Percentiles rank a stretch among this genome's conserved stretches.
Conservation (phyloP, 2,113 vertebrate species). For the Salvelinus fontinalis region DNA sequence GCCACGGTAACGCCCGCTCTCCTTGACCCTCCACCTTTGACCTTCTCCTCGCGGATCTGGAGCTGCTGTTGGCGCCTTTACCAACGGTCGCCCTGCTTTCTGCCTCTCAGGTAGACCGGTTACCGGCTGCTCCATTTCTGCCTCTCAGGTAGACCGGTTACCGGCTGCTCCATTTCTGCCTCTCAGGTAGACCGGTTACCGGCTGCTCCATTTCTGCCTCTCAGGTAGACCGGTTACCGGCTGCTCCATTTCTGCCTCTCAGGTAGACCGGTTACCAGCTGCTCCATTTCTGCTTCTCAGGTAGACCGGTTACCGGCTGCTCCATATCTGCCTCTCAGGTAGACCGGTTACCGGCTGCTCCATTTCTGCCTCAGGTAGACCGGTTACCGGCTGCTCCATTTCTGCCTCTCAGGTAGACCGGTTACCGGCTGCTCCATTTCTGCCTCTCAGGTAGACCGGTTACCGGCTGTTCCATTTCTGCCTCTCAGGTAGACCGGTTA, state of each 20-base stretch:
- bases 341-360: conserved; percentile 39
- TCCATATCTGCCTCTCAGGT: conserved; percentile 42
- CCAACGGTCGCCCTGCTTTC: conserved; percentile 20
- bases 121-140: conserved; percentile 24
- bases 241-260: conserved; percentile 31
- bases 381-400: too few species aligned
- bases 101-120: conserved; percentile 51
- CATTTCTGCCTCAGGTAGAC: too few species aligned
- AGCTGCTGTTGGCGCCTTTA: conserved; percentile 14
- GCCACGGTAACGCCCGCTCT: too few species aligned
- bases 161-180: too few species aligned
- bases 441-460: too few species aligned
- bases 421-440: too few species aligned
- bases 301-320: too few species aligned
- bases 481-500: conserved; percentile 55
- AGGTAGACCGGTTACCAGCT: conserved; percentile 51
- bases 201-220: too few species aligned
- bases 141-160: too few species aligned
- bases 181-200: too few species aligned
- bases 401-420: too few species aligned
- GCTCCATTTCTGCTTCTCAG: conserved; percentile 46
- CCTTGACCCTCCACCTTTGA: background rate
- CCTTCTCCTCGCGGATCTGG: conserved; percentile 1
- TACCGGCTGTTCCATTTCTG: background rate
- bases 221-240: too few species aligned